Base-by-base conservation (phyloP, 1,140 invertebrate genomes). In the Drosophila santomea region DNA sequence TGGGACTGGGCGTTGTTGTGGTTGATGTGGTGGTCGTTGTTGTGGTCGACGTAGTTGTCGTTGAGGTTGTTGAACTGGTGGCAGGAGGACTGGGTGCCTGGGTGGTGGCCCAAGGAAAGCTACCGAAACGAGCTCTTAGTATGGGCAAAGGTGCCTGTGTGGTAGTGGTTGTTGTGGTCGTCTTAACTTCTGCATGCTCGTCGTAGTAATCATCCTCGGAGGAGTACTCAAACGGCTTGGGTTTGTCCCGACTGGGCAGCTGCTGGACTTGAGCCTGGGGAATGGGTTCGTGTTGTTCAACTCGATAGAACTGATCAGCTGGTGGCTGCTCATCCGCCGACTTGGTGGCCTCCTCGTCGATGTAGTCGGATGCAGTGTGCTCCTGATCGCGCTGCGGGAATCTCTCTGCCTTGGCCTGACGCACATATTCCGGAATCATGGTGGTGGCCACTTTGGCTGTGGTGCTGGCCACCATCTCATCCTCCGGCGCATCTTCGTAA, bases 391-490 rank as follows among this genome's bases (percentile, higher is more conserved):
- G 55, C 4, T 78, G 80, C 0, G 81, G 73, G 43, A 56, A 81
- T 41, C 80, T 63, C 35, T 89, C 80, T 11, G 90, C 79, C 57
- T 91, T 90, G 23, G 73, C 55, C 55, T 90, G 83, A 3, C 90
- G 90, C 59, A 91, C 78, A 82, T 91, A 91, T 25, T 91, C 82
- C 1, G 90, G 90, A 28, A 91, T 77, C 62, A 84, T 44, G n/a
- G 80, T 86, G 41, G 69, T 84, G 15, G 36, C 64, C 10, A 76
- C 57, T 1, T 68, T 68, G 0, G 66, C 77, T 15, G 78, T 80
- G 15, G 57, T 71, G 10, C 45, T 57, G 1, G 38, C 14, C 17
- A 43, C 20, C 20, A 61, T 12, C 7, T 71, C 66, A 3, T 83
- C 73, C 2, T 83, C 79, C 14, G 69, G 52, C 20, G 54, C 58